These are phyloP conservation scores for Micropoecilia bifurca DNA, from an alignment of 2,797 vertebrate genomes.

Conservation along the genomic window DNA sequence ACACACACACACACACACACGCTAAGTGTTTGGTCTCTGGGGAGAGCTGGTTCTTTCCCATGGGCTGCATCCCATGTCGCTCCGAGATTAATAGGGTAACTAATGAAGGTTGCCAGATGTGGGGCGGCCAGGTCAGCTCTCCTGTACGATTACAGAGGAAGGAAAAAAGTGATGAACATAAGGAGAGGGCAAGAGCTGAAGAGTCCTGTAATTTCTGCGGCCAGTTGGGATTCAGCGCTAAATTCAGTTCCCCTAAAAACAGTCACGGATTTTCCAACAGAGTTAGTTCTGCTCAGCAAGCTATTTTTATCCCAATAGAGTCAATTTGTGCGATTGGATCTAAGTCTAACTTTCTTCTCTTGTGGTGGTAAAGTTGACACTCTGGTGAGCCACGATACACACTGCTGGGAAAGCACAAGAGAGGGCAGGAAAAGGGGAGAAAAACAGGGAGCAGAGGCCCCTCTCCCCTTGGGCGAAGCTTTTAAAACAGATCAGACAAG, in stretches of 20 bases:
- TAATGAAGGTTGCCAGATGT: slow-evolving; percentile 84
- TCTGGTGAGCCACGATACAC: slow-evolving; percentile 29
- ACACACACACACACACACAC: slow-evolving; percentile 20
- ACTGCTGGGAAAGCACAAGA: slow-evolving; percentile 45
- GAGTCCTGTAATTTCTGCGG: slow-evolving; percentile 70
- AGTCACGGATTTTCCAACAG: slow-evolving; percentile 42
- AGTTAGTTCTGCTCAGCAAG: slow-evolving; percentile 37
- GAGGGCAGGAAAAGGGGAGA: slow-evolving; percentile 15
- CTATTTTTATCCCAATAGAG: slow-evolving; percentile 51
- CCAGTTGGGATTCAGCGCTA: slow-evolving; percentile 54
- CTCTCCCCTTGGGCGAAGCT: slow-evolving; percentile 46
- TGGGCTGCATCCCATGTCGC: slow-evolving; percentile 69
- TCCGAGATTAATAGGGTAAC: slow-evolving; percentile 77
- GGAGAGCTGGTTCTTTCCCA: slow-evolving; percentile 73
- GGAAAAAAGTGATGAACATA: slow-evolving; percentile 60
- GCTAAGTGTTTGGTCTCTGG: slow-evolving; percentile 44
- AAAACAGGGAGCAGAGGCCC: slow-evolving; percentile 33
- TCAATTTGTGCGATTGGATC: slow-evolving; percentile 24
- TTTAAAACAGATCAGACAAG: slow-evolving; percentile 76
- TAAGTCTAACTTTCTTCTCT: slow-evolving; percentile 19
- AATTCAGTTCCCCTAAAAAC: slow-evolving; percentile 69
- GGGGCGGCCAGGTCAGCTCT: slow-evolving; percentile 73
- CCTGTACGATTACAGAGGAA: slow-evolving; percentile 78
- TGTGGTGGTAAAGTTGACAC: slow-evolving; percentile 31
- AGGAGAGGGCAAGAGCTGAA: slow-evolving; percentile 57